Base-by-base conservation (phyloP, 1,140 invertebrate genomes). In the Pseudachorutes palmiensis region DNA sequence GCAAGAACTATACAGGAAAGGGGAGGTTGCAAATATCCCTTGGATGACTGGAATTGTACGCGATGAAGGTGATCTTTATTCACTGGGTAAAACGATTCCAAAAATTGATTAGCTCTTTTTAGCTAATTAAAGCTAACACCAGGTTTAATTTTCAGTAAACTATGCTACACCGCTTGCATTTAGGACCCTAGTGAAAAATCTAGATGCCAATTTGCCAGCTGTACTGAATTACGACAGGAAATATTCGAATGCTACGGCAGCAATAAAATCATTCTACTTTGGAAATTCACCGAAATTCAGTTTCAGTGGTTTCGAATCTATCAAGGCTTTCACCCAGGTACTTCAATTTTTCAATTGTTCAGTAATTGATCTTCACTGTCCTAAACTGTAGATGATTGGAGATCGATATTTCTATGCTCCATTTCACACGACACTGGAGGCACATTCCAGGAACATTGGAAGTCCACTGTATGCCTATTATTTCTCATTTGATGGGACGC, bases 1-100 rank as follows among this genome's bases (percentile, higher is more conserved):
- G 16, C 29, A 59, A 19, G 26, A 31, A 48, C 31, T 49, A 5
- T 69, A 69, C 45, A 14, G 26, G 22, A 51, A 60, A 32, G 63
- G 63, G 9, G 22, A 1, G 9, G 67, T 69, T 1, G 57, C 67
- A 1, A 60, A 61, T 9, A 57, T 69, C 60, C 67, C 67, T 2
- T 61, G 32, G 36, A 69, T 69, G 22, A 41, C 36, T 26, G 62
- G 45, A 1, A 31, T 69, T 22, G 62, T 48, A 22, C n/a, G 29
- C 12, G 62, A 64, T 31, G 62, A 64, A 51, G 62, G 62, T 3
- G 41, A 49, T 28, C 22, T 51, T 3, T 64, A 29, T 55, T 29
- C 45, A 63, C 22, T 63, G 2, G 30, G 61, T 63, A 63, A 63
- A 26, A 5, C 31, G 31, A 60, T 30, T 24, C 3, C 24, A 19